phyloP scores from a whole-genome alignment of 2,888 invertebrate species.

The Watsonalla cultraria region DNA sequence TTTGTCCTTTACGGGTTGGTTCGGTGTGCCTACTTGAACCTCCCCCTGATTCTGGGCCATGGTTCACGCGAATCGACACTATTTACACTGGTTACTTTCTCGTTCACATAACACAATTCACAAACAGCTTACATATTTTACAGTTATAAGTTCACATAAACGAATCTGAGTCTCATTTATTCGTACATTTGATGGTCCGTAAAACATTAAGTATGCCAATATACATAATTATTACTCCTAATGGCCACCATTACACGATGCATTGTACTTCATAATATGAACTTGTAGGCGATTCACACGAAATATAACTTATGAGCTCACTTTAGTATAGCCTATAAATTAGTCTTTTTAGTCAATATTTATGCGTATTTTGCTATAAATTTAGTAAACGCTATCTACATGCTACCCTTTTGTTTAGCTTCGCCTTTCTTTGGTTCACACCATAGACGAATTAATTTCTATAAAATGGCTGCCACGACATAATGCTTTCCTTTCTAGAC shows the following conservation, averaged over 20 bases:
- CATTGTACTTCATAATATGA: conserved; percentile 67
- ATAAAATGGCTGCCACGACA: conserved; percentile 74
- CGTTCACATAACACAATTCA: conserved; percentile 52
- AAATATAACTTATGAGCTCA: conserved; percentile 38
- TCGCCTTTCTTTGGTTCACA: conserved; percentile 73
- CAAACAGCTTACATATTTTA: conserved; percentile 58
- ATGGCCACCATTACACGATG: conserved; percentile 79
- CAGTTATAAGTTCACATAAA: conserved; percentile 33
- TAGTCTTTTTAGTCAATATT: conserved; percentile 41
- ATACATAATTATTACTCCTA: conserved; percentile 77
- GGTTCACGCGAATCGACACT: conserved; percentile 49
- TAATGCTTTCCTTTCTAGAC: conserved; percentile 41
- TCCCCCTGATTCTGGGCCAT: conserved; percentile 78
- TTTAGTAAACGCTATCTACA: conserved; percentile 72
- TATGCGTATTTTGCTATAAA: conserved; percentile 49
- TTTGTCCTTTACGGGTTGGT: conserved; percentile 73
- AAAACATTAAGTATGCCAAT: conserved; percentile 74
- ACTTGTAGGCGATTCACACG: conserved; percentile 39
- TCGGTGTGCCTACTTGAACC: conserved; percentile 74
- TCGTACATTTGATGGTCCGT: conserved; percentile 58
- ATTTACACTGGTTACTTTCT: conserved; percentile 60
- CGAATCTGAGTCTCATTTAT: conserved; percentile 33
- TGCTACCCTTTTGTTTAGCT: conserved; percentile 78
- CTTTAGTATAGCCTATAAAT: conserved; percentile 38
- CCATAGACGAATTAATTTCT: conserved; percentile 67